Percentiles rank a stretch among this genome's conserved stretches.
Evolutionary conservation across 2,888 invertebrate genomes (phyloP).

Genomic region (Parascotia fuliginaria): DNA sequence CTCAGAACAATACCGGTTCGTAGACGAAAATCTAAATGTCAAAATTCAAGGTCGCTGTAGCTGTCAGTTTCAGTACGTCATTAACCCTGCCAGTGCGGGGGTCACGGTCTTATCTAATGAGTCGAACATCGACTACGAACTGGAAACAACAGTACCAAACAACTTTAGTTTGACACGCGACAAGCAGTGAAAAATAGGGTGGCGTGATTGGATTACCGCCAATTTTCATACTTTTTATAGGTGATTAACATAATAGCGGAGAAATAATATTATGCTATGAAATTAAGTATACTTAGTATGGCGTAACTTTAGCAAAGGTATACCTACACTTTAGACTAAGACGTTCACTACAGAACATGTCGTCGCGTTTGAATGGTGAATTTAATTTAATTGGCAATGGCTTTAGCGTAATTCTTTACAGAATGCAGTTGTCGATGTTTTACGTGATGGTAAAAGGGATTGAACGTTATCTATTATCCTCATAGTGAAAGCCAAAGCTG

Average conservation of each 20-base stretch:
- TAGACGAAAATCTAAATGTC: constrained; percentile 8
- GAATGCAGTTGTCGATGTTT: too few species aligned
- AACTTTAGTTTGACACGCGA: constrained; percentile 32
- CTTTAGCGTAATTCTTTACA: too few species aligned
- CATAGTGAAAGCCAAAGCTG: too few species aligned
- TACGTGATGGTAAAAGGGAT: too few species aligned
- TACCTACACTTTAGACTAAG: too few species aligned
- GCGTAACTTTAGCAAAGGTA: too few species aligned
- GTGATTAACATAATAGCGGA: constrained; percentile 8
- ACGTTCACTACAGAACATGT: too few species aligned
- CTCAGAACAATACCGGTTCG: not conserved
- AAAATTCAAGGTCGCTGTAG: constrained; percentile 17
- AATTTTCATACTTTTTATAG: constrained; percentile 14
- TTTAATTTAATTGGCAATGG: too few species aligned
- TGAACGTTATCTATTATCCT: too few species aligned
- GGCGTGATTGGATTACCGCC: constrained; percentile 3
- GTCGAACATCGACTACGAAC: constrained; percentile 11
- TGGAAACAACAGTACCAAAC: constrained; percentile 7
- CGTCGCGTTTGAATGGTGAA: too few species aligned
- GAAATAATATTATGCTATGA: too few species aligned
- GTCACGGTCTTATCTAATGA: constrained; percentile 41
- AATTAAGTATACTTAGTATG: too few species aligned
- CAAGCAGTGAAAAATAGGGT: constrained; percentile 5
- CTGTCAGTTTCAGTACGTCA: constrained; percentile 14
- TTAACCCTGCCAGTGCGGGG: constrained; percentile 15